Evolutionary conservation across 2,888 invertebrate genomes (phyloP).

Genomic region (Drosophila formosana): DNA sequence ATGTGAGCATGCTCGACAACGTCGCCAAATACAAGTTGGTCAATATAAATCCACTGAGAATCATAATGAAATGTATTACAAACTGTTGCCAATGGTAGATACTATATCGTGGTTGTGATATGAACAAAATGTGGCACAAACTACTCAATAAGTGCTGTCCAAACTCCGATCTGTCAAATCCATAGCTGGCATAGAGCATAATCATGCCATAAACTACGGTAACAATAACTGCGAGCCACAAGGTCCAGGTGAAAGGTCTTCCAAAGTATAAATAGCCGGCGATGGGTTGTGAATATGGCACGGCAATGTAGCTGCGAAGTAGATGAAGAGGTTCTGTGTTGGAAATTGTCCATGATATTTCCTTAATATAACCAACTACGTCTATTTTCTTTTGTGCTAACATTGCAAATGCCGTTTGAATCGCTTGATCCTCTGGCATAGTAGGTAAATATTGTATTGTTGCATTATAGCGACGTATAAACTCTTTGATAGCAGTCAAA

Average conservation of each 20-base stretch:
- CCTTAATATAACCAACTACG: conserved; percentile 13
- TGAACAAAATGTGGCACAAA: conserved; percentile 12
- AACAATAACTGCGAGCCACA: conserved; percentile 46
- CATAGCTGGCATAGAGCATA: conserved; percentile 27
- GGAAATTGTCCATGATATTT: not conserved
- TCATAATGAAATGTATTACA: conserved; percentile 32
- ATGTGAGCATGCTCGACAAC: conserved; percentile 63
- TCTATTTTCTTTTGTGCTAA: not conserved
- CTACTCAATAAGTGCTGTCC: conserved; percentile 33
- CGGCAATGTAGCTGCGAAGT: conserved; percentile 30
- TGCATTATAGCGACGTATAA: conserved; percentile 56
- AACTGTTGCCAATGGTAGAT: conserved; percentile 41
- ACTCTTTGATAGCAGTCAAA: conserved; percentile 41
- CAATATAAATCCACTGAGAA: conserved; percentile 57
- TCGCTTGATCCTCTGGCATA: not conserved
- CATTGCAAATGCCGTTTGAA: fast-evolving
- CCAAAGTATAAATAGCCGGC: conserved; percentile 57
- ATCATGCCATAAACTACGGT: conserved; percentile 28
- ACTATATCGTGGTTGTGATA: not conserved
- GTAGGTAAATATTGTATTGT: conserved; percentile 18
- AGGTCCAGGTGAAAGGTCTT: conserved; percentile 39
- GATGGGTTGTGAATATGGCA: conserved; percentile 57
- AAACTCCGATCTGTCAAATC: conserved; percentile 14
- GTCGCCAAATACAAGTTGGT: conserved; percentile 59
- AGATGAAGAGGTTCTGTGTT: conserved; percentile 9